Conservation (phyloP, 2,888 invertebrate species). For the Drosophila diplacantha region DNA sequence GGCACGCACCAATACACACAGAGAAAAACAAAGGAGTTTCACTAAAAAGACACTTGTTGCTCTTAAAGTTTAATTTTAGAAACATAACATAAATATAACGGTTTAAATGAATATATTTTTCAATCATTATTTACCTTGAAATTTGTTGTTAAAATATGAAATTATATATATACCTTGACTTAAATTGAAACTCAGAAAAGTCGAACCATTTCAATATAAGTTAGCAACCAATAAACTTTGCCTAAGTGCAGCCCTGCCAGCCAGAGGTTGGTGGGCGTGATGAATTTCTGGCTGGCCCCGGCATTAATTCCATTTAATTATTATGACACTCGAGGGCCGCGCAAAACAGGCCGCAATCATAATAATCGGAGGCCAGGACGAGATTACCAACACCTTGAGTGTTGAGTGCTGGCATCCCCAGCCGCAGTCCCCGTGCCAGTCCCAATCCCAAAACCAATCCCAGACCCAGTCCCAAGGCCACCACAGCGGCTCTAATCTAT, state of each 20-base stretch:
- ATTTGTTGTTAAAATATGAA: too few relatives aligned
- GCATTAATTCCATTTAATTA: slow-evolving; percentile 44
- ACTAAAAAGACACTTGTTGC: background rate
- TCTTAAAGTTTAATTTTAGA: background rate
- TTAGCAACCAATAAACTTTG: background rate
- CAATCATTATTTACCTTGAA: too few relatives aligned
- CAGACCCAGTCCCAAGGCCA: background rate
- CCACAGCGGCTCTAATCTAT: slow-evolving; percentile 21
- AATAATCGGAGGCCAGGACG: slow-evolving; percentile 11
- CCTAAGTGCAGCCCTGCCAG: background rate
- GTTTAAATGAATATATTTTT: background rate
- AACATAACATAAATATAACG: background rate
- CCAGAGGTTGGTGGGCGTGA: slow-evolving; percentile 15
- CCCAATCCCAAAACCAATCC: background rate
- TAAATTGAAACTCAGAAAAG: background rate
- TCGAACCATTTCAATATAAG: background rate
- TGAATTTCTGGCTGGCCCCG: slow-evolving; percentile 34
- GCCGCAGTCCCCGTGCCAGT: background rate
- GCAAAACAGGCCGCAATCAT: slow-evolving; percentile 17
- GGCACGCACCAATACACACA: slow-evolving; percentile 23
- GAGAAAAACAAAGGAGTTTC: background rate
- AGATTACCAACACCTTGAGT: slow-evolving; percentile 38
- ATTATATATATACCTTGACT: too few relatives aligned
- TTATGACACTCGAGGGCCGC: slow-evolving; percentile 40
- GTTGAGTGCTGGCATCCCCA: slow-evolving; percentile 12